phyloP scores from a whole-genome alignment of 2,888 invertebrate species.

The Himalopsyche kuldschensis region DNA sequence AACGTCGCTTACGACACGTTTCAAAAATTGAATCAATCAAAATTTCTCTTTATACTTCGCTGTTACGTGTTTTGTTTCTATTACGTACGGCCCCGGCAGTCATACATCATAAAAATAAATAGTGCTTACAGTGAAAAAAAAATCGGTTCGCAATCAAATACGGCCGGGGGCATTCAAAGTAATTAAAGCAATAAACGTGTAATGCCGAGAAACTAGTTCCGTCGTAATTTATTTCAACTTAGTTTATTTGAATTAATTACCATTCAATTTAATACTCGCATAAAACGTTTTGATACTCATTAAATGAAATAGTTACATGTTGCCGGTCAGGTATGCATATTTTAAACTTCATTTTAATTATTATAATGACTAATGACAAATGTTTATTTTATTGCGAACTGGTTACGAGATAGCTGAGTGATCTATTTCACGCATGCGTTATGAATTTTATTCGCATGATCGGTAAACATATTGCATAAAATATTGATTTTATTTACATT shows the following conservation, averaged over 20 bases:
- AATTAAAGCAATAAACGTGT: slow-evolving; percentile 30
- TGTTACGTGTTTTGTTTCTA: not conserved
- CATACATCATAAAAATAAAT: not conserved
- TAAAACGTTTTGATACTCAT: slow-evolving; percentile 24
- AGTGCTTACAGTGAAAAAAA: not conserved
- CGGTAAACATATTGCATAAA: too few species aligned
- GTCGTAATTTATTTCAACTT: slow-evolving; percentile 7
- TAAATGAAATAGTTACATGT: slow-evolving; percentile 7
- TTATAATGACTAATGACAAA: not conserved
- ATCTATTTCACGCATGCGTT: not conserved
- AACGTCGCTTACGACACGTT: not conserved
- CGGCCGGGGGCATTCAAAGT: slow-evolving; percentile 16
- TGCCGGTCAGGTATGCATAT: not conserved
- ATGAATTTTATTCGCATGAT: too few species aligned
- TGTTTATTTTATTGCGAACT: not conserved
- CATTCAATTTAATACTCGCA: slow-evolving; percentile 26
- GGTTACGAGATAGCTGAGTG: not conserved
- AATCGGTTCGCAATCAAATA: not conserved
- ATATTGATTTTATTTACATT: too few species aligned
- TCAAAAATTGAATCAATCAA: not conserved
- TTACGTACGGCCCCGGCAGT: not conserved
- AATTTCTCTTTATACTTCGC: not conserved
- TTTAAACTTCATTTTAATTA: not conserved
- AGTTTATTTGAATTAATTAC: slow-evolving; percentile 34
- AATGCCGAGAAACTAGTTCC: slow-evolving; percentile 10